These are phyloP conservation scores for Dendrocopos noguchii DNA, from an alignment of 2,113 vertebrate genomes.

Conservation along the genomic window DNA sequence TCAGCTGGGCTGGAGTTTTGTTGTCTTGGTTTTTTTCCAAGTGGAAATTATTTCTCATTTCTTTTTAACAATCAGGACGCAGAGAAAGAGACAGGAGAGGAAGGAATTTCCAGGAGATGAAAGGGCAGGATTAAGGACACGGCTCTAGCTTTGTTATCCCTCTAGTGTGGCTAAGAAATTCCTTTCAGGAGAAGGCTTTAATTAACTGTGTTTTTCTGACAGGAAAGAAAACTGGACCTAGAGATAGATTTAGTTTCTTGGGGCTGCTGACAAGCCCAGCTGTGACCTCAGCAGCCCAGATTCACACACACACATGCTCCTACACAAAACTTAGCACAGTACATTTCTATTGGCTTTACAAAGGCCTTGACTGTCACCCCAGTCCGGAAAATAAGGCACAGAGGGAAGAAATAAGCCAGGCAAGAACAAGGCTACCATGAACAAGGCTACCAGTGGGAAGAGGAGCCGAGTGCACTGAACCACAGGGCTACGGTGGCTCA, in stretches of 20 bases:
- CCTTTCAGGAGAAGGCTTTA: slow-evolving; percentile 60
- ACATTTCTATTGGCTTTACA: background rate
- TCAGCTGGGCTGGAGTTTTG: slow-evolving; percentile 47
- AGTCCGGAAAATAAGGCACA: background rate
- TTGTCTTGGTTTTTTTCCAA: slow-evolving; percentile 51
- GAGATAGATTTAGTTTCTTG: background rate
- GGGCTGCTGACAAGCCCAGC: background rate
- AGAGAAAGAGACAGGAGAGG: slow-evolving; percentile 19
- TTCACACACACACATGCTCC: accelerated
- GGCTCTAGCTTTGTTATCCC: slow-evolving; percentile 34
- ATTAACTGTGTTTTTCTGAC: slow-evolving; percentile 32
- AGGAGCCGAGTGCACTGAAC: background rate
- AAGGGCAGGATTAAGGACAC: slow-evolving; percentile 47
- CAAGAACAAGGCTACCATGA: background rate
- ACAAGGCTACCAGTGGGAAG: accelerated
- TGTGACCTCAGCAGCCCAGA: background rate
- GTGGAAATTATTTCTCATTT: slow-evolving; percentile 67
- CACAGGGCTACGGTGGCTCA: background rate
- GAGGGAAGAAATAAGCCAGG: background rate
- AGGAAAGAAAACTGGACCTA: background rate
- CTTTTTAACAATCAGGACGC: slow-evolving; percentile 39
- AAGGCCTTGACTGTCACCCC: background rate
- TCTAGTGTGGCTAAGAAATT: slow-evolving; percentile 33
- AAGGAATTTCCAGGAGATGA: slow-evolving; percentile 60
- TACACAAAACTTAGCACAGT: background rate